These are phyloP conservation scores for Gouania willdenowi DNA, from an alignment of 2,797 vertebrate species.

Conservation along the genomic window DNA sequence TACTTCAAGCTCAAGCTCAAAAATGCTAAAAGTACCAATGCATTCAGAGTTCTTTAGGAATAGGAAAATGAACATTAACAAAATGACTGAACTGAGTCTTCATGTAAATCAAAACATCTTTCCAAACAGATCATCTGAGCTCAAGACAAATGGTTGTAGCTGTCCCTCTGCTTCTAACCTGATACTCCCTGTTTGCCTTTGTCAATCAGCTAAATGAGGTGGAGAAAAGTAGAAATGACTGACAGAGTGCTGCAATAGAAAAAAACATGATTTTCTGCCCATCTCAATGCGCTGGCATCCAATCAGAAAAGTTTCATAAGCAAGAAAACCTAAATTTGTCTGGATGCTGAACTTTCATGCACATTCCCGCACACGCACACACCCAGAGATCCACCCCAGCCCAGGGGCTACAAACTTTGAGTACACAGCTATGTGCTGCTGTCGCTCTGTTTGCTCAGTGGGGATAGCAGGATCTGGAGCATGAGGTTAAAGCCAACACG, in stretches of 20 bases:
- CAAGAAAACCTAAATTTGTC: constrained; percentile 38
- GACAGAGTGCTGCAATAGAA: constrained; percentile 25
- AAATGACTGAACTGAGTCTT: constrained; percentile 24
- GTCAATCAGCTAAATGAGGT: constrained; percentile 76
- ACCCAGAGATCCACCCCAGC: constrained; percentile 63
- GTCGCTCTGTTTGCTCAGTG: constrained; percentile 65
- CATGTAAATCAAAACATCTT: constrained; percentile 39
- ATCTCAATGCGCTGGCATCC: constrained; percentile 22
- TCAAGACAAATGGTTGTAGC: constrained; percentile 55
- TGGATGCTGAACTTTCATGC: constrained; percentile 26
- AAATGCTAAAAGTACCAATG: too few relatives aligned
- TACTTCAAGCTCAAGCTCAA: constrained; percentile 16
- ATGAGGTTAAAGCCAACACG: constrained; percentile 48
- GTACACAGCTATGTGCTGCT: constrained; percentile 55
- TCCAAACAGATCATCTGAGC: constrained; percentile 11
- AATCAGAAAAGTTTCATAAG: constrained; percentile 32
- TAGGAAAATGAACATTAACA: constrained; percentile 29
- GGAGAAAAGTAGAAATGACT: constrained; percentile 44
- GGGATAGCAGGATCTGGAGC: constrained; percentile 44
- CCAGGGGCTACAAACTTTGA: constrained; percentile 73
- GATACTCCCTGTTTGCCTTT: constrained; percentile 57
- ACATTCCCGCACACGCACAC: constrained; percentile 14
- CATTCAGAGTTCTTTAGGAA: too few relatives aligned
- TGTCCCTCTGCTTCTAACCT: constrained; percentile 53
- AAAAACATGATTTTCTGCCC: constrained; percentile 19